A percentile compares a stretch with the other conserved stretches of the same genome.
phyloP scores from a whole-genome alignment of 2,888 invertebrate genomes.

The Caenorhabditis becei region DNA sequence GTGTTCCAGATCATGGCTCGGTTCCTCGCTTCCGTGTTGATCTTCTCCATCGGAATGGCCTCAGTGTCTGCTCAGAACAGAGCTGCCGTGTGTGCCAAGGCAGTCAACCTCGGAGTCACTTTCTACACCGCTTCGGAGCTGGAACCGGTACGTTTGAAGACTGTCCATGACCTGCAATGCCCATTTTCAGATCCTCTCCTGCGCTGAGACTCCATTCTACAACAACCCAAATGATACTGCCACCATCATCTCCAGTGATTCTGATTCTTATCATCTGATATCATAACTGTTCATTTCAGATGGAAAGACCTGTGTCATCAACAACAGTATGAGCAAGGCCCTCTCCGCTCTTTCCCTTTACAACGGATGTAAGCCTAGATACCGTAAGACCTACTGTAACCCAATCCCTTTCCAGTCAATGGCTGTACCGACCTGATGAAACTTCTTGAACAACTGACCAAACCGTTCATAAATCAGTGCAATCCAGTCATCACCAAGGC shows the following conservation, averaged over 20 bases:
- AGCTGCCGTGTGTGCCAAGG: conserved; percentile 21
- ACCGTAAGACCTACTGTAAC: not conserved
- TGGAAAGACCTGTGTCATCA: conserved; percentile 42
- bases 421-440: conserved; percentile 36
- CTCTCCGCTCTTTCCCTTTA: conserved; percentile 46
- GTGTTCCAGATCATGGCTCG: conserved; percentile 8
- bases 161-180: not conserved
- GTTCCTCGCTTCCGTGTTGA: not conserved
- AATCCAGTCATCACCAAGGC: conserved; percentile 45
- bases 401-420: conserved; percentile 34
- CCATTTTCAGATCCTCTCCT: conserved; percentile 31
- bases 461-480: conserved; percentile 40
- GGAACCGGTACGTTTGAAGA: conserved; percentile 31
- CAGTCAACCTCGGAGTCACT: conserved; percentile 51
- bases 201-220: conserved; percentile 41
- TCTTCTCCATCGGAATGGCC: conserved; percentile 9
- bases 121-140: conserved; percentile 52
- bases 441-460: conserved; percentile 31
- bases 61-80: conserved; percentile 15
- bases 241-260: conserved; percentile 12
- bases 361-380: conserved; percentile 22
- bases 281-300: conserved; percentile 24
- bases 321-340: conserved; percentile 57
- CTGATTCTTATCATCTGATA: not conserved
- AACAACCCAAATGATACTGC: conserved; percentile 41